Evolutionary conservation across 2,888 invertebrate species (phyloP).

Genomic region (Cyclophora albipunctata): DNA sequence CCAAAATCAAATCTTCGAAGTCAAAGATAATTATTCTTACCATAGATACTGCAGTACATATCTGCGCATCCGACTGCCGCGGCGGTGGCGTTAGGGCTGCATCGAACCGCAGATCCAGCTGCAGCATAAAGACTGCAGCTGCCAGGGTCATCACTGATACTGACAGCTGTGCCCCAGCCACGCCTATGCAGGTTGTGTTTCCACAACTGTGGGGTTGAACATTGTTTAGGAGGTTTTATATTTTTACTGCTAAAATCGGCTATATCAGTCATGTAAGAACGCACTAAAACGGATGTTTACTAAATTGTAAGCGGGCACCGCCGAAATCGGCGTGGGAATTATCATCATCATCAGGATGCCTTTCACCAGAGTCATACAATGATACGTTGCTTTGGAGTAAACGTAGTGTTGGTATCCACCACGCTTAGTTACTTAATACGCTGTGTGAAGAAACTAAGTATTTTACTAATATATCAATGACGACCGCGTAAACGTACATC

Average conservation of each 20-base stretch:
- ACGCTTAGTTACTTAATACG: too few species aligned
- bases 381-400: too few species aligned
- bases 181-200: slow-evolving; percentile 64
- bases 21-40: slow-evolving; percentile 23
- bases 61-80: slow-evolving; percentile 55
- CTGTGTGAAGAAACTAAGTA: too few species aligned
- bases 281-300: too few species aligned
- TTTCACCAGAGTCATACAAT: too few species aligned
- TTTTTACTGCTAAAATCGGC: background rate
- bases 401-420: too few species aligned
- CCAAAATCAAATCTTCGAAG: too few species aligned
- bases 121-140: slow-evolving; percentile 59
- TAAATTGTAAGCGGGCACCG: too few species aligned
- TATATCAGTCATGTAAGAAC: too few species aligned
- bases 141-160: slow-evolving; percentile 62
- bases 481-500: too few species aligned
- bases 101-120: slow-evolving; percentile 57
- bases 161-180: slow-evolving; percentile 60
- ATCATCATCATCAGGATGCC: background rate
- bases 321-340: too few species aligned
- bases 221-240: background rate
- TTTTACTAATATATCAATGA: too few species aligned
- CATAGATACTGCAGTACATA: slow-evolving; percentile 68
- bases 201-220: slow-evolving; percentile 38
- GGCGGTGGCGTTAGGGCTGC: slow-evolving; percentile 59